phyloP scores from a whole-genome alignment of 2,797 vertebrate genomes.

The Cirrhinus molitorella region DNA sequence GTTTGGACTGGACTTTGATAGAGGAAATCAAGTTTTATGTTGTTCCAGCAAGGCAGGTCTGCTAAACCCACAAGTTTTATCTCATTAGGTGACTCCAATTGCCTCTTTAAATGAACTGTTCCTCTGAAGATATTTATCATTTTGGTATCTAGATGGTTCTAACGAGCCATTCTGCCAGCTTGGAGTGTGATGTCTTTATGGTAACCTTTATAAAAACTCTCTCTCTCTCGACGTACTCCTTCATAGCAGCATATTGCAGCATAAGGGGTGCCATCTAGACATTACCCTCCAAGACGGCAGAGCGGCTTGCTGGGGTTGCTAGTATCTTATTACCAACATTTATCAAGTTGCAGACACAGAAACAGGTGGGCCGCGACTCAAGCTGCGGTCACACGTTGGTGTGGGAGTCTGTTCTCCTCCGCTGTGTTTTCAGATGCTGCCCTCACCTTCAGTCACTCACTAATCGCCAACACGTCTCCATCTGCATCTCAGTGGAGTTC shows the following conservation, averaged over 20 bases:
- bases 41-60: background rate
- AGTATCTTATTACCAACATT: slow-evolving; percentile 75
- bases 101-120: background rate
- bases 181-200: background rate
- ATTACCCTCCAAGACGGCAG: slow-evolving; percentile 8
- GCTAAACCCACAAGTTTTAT: background rate
- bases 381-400: slow-evolving; percentile 32
- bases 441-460: slow-evolving; percentile 26
- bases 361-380: slow-evolving; percentile 25
- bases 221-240: background rate
- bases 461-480: slow-evolving; percentile 34
- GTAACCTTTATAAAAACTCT: background rate
- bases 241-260: slow-evolving; percentile 9
- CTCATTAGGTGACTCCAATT: background rate
- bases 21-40: background rate
- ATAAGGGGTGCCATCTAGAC: background rate
- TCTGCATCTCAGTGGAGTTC: slow-evolving; percentile 26
- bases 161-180: background rate
- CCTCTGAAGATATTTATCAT: slow-evolving; percentile 26
- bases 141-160: slow-evolving; percentile 3
- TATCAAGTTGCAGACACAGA: slow-evolving; percentile 73
- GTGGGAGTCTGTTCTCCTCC: slow-evolving; percentile 30
- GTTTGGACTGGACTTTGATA: background rate
- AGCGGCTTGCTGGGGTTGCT: slow-evolving; percentile 64
- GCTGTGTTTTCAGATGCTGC: slow-evolving; percentile 7